Evolutionary conservation across 2,797 vertebrate genomes (phyloP).

Genomic region (Pseudotriccus pelzelni): DNA sequence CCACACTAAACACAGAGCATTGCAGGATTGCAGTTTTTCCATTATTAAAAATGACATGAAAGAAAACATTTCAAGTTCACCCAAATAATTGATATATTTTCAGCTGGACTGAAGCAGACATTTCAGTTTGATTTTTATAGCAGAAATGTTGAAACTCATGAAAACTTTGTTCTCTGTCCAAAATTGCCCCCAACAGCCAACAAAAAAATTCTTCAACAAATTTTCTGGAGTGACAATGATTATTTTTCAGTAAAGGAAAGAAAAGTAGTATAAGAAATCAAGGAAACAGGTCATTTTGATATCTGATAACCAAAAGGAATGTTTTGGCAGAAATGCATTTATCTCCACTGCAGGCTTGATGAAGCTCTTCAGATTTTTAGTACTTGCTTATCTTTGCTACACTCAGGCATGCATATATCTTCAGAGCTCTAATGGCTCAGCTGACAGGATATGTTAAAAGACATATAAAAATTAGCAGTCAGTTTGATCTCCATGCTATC

Average conservation of each 20-base stretch:
- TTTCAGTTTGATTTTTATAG: background rate
- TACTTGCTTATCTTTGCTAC: conserved; percentile 18
- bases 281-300: background rate
- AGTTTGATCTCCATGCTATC: background rate
- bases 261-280: background rate
- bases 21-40: background rate
- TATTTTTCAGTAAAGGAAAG: conserved; percentile 20
- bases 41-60: background rate
- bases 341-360: background rate
- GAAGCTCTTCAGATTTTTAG: conserved; percentile 16
- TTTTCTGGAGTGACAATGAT: conserved; percentile 5
- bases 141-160: background rate
- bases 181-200: background rate
- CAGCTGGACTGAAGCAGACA: background rate
- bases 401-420: background rate
- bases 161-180: conserved; percentile 37
- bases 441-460: background rate
- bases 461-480: background rate
- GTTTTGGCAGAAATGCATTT: background rate
- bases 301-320: background rate
- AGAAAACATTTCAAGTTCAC: conserved; percentile 1
- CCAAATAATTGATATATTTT: background rate
- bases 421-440: background rate
- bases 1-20: background rate
- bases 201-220: background rate